phyloP scores from a whole-genome alignment of 2,113 vertebrate species.

The Erpornis zantholeuca region DNA sequence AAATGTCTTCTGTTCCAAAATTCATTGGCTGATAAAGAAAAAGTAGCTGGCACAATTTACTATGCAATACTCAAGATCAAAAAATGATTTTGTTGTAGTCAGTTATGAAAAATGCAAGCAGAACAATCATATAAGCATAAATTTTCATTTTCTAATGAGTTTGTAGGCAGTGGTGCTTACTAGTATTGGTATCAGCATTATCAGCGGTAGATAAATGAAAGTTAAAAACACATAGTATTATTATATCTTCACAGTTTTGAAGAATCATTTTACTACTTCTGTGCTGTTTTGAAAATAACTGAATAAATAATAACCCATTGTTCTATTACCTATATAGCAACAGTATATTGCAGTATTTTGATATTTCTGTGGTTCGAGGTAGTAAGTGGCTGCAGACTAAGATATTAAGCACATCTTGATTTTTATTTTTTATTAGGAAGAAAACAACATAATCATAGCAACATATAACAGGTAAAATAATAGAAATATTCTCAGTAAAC shows the following conservation, averaged over 20 bases:
- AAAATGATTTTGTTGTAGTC: neutral
- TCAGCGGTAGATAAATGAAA: neutral
- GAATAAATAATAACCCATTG: neutral
- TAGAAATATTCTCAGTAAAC: neutral
- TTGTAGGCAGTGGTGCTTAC: neutral
- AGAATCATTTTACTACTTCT: neutral
- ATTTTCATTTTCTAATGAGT: slow-evolving; percentile 1
- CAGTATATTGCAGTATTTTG: neutral
- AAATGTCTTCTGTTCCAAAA: neutral
- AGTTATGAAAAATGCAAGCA: neutral
- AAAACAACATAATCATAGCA: neutral
- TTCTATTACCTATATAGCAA: neutral
- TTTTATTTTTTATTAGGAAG: neutral
- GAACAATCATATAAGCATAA: neutral
- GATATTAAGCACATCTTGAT: neutral
- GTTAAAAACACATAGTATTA: neutral
- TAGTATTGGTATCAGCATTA: neutral
- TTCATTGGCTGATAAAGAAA: neutral
- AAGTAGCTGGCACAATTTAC: neutral
- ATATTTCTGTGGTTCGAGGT: neutral
- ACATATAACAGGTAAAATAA: neutral
- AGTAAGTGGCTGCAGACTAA: neutral
- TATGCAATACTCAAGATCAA: neutral
- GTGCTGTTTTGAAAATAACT: neutral
- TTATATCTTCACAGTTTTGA: neutral